Percentiles rank a stretch among this genome's conserved stretches.
These are phyloP conservation scores for Agrotis clavis DNA, from an alignment of 2,888 invertebrate genomes.

Conservation along the genomic window DNA sequence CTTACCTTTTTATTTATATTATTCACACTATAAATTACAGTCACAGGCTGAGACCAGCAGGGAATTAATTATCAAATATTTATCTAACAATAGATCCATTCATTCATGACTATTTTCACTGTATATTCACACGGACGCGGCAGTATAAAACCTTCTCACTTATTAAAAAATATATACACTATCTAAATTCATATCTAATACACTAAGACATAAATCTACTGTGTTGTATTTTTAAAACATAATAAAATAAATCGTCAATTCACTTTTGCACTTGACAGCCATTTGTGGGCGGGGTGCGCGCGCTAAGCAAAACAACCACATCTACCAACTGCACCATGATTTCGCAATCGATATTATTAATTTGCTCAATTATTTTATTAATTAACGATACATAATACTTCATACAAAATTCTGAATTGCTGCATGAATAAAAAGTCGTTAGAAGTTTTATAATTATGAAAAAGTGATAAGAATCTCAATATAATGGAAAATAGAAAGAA, in stretches of 20 bases:
- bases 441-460: neutral
- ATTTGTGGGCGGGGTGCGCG: constrained; percentile 84
- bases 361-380: constrained; percentile 37
- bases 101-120: constrained; percentile 47
- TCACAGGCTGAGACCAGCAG: constrained; percentile 36
- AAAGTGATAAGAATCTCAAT: neutral
- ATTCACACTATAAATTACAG: constrained; percentile 17
- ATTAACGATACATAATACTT: neutral
- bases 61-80: constrained; percentile 66
- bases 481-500: too few species aligned
- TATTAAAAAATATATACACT: constrained; percentile 57
- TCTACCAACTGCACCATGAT: constrained; percentile 72
- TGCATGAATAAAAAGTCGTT: neutral
- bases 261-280: constrained; percentile 79
- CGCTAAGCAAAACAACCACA: constrained; percentile 80
- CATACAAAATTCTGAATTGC: neutral
- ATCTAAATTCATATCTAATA: constrained; percentile 57
- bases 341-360: constrained; percentile 58
- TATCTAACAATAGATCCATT: constrained; percentile 46
- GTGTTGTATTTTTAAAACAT: constrained; percentile 52
- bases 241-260: constrained; percentile 67
- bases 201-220: constrained; percentile 43
- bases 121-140: constrained; percentile 46
- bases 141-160: constrained; percentile 49
- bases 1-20: constrained; percentile 61